Percentiles rank a stretch among this genome's conserved stretches.
Conservation (phyloP, 2,113 vertebrate genomes). For the Daubentonia madagascariensis region DNA sequence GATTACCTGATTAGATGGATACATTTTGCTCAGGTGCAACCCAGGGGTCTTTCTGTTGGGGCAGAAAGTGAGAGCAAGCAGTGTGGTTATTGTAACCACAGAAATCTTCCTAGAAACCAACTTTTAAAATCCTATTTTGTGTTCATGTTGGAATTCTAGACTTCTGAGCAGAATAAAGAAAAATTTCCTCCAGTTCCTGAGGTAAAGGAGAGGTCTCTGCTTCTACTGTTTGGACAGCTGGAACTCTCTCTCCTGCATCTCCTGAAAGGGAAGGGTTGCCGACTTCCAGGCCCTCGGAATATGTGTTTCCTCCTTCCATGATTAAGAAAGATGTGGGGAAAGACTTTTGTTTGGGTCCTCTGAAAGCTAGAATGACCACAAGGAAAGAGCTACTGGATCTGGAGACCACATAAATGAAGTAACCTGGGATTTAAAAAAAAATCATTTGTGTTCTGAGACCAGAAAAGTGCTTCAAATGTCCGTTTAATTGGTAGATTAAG, state of each 20-base stretch:
- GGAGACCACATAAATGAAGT: background rate
- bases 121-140: background rate
- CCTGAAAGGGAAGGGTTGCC: background rate
- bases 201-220: background rate
- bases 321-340: background rate
- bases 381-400: background rate
- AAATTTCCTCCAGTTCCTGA: background rate
- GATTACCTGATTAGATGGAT: background rate
- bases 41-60: background rate
- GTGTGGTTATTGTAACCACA: background rate
- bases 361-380: background rate
- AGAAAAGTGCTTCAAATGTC: background rate
- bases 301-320: background rate
- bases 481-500: background rate
- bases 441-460: background rate
- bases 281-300: background rate
- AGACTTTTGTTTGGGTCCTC: background rate
- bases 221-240: background rate
- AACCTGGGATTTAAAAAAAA: background rate
- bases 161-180: background rate
- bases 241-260: background rate
- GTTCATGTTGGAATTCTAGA: background rate
- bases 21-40: background rate
- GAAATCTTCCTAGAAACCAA: background rate
- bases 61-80: background rate